Evolutionary conservation across 2,888 invertebrate genomes (phyloP), one percentile per base, ranked within the genome.

Genomic region (Torymus auratus): DNA sequence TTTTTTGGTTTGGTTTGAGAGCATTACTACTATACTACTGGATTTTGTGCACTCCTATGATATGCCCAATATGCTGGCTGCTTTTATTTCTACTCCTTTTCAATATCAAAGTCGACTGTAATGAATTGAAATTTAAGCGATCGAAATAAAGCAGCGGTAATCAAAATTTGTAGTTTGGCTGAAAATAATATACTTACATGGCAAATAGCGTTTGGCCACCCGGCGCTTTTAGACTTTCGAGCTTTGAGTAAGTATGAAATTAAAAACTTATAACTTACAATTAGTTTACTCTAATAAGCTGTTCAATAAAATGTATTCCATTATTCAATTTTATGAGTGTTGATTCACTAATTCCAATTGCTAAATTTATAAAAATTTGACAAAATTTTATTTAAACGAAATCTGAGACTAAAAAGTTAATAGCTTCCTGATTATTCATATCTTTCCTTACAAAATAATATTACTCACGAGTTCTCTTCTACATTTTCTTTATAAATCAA

Each of bases 221-320:
- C 58, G 62, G 62, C 69, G 72, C 78, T 79, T 82, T 76, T 74
- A 70, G 56, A 82, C 41, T 70, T 68, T 11, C 23, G 56, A 67
- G 74, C 70, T 79, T 41, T 75, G 41, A 82, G 82, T 82, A 79
- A 82, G 82, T 82, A 82, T 73, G 20, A 76, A 41, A 68, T 12
- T 72, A 41, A 50, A 41, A 70, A 50, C 23, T 67, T 60, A 65
- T 28, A 23, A 17, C 17, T 52, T 41, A 41, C 41, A 41, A 41
- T 41, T 41, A 41, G 0, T 41, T 41, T 5, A 41, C 41, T 41
- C 41, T 41, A 41, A 7, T 41, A 41, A 41, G 41, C 41, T 41
- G 7, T 41, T 4, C 7, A 5, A 41, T 41, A 41, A 41, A 41
- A 7, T 7, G 41, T 41, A 41, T 7, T 41, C 41, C 7, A 41